Evolutionary conservation across 2,888 invertebrate species (phyloP).

Genomic region (Beris morrisii): DNA sequence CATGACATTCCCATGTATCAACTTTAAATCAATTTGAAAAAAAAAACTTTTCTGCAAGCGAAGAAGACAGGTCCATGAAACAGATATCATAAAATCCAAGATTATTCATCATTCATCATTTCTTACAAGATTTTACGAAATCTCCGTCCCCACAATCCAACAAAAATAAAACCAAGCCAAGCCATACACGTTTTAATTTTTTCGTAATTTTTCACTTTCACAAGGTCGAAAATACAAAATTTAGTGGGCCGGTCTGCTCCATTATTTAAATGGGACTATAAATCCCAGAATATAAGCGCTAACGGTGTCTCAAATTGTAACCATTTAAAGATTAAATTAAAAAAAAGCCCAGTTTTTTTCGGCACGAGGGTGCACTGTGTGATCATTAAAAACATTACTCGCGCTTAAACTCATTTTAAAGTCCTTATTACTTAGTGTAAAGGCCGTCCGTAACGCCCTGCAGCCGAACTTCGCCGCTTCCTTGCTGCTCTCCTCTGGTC

Average conservation of each 20-base stretch:
- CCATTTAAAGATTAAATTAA: constrained; percentile 31
- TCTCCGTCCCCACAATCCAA: too few species aligned
- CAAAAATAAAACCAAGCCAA: too few species aligned
- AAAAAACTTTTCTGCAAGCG: too few species aligned
- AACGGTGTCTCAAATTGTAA: constrained; percentile 22
- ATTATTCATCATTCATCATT: too few species aligned
- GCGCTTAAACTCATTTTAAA: constrained; percentile 22
- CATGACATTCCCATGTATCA: too few species aligned
- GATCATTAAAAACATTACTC: constrained; percentile 27
- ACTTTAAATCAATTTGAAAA: too few species aligned
- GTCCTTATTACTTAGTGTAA: constrained; percentile 17
- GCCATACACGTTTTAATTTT: too few species aligned
- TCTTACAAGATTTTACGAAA: too few species aligned
- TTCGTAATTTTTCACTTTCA: too few species aligned
- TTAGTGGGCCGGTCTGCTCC: constrained; percentile 8
- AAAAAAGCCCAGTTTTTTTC: neutral
- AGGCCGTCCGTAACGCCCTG: neutral
- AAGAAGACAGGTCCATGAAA: too few species aligned
- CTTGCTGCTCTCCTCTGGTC: constrained; percentile 13
- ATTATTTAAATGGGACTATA: constrained; percentile 28
- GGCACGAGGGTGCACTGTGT: neutral
- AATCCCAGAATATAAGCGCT: constrained; percentile 24
- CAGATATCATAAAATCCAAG: too few species aligned
- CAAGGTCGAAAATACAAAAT: too few species aligned
- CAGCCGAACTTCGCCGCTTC: neutral